These are phyloP conservation scores for Watsonalla cultraria DNA, from an alignment of 2,888 invertebrate species.

Conservation along the genomic window DNA sequence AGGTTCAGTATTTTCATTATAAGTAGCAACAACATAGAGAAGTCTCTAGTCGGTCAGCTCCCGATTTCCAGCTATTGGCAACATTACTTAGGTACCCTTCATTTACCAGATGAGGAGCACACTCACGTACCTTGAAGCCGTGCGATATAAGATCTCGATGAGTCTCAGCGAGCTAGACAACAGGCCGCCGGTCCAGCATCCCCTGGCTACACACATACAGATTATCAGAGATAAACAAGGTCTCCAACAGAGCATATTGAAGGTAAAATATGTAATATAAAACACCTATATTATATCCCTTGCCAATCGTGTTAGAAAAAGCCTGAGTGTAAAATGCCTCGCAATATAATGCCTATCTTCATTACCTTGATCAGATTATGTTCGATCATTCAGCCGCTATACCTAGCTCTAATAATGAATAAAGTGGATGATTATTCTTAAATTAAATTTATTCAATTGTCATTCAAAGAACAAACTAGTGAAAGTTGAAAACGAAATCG, in stretches of 20 bases:
- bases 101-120: slow-evolving; percentile 91
- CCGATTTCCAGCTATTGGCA: too few relatives aligned
- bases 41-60: too few relatives aligned
- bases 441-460: background rate
- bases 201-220: slow-evolving; percentile 91
- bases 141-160: slow-evolving; percentile 91
- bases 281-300: background rate
- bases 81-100: slow-evolving; percentile 4
- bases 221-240: slow-evolving; percentile 94
- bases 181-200: slow-evolving; percentile 86
- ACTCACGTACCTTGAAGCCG: slow-evolving; percentile 94
- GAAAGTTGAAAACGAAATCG: background rate
- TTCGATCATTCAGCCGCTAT: too few relatives aligned
- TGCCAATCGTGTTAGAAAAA: too few relatives aligned
- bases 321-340: too few relatives aligned
- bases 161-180: slow-evolving; percentile 90
- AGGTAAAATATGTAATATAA: too few relatives aligned
- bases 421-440: too few relatives aligned
- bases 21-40: too few relatives aligned
- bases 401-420: too few relatives aligned
- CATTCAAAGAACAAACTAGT: background rate
- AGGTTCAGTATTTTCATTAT: too few relatives aligned
- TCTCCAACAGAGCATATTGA: slow-evolving; percentile 89
- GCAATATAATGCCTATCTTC: too few relatives aligned
- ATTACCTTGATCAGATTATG: too few relatives aligned